phyloP scores from a whole-genome alignment of 2,888 invertebrate species.

The Drosophila limbata region DNA sequence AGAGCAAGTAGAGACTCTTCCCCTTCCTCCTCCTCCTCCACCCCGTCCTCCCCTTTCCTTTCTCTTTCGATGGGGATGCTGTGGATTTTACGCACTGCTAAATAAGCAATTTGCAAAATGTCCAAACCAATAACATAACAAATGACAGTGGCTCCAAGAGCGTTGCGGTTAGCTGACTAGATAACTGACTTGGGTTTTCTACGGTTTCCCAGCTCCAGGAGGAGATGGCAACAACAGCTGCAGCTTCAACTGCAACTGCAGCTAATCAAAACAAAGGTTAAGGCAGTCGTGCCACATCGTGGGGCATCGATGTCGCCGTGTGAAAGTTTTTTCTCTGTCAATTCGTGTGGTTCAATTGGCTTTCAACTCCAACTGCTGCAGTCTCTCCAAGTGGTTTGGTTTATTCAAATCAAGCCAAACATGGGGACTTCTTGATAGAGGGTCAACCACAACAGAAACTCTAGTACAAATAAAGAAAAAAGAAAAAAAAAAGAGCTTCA shows the following conservation, averaged over 20 bases:
- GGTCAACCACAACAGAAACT: conserved; percentile 32
- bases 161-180: conserved; percentile 60
- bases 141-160: conserved; percentile 73
- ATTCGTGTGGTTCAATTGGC: conserved; percentile 49
- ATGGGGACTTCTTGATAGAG: conserved; percentile 28
- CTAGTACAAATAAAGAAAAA: background rate
- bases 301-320: conserved; percentile 30
- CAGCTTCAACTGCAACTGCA: conserved; percentile 27
- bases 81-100: conserved; percentile 84
- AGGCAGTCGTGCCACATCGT: conserved; percentile 34
- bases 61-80: conserved; percentile 31
- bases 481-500: background rate
- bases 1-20: conserved; percentile 9
- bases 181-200: conserved; percentile 48
- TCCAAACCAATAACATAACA: conserved; percentile 84
- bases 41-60: background rate
- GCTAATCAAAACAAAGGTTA: conserved; percentile 72
- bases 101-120: conserved; percentile 85
- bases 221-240: conserved; percentile 23
- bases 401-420: conserved; percentile 55
- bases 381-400: conserved; percentile 26
- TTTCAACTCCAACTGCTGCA: conserved; percentile 15
- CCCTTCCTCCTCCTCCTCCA: background rate
- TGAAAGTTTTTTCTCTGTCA: conserved; percentile 55
- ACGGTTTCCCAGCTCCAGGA: conserved; percentile 14